Conservation (phyloP, 2,113 vertebrate genomes). For the Notarius quadriscutis region DNA sequence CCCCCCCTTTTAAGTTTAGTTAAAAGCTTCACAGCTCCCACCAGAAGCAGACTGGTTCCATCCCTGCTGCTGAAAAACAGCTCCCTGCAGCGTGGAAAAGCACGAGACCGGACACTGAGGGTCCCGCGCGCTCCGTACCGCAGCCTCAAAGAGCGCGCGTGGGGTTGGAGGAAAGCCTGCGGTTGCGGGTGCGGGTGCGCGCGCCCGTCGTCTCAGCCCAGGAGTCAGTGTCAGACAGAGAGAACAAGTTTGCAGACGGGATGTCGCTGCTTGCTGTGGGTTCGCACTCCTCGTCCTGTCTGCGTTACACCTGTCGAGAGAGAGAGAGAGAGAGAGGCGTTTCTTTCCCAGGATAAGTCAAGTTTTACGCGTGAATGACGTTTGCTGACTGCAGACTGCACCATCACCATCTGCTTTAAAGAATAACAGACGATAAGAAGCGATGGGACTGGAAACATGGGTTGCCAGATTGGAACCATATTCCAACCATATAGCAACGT, state of each 20-base stretch:
- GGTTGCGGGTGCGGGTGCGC: neutral
- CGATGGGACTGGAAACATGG: neutral
- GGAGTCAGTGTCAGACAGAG: neutral
- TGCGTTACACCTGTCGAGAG: neutral
- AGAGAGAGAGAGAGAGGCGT: neutral
- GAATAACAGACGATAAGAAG: neutral
- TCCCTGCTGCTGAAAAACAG: neutral
- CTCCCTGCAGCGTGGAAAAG: neutral
- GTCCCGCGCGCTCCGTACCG: constrained; percentile 17
- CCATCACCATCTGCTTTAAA: neutral
- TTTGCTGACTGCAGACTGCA: constrained; percentile 4
- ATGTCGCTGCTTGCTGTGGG: neutral
- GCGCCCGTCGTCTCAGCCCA: neutral
- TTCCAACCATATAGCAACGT: neutral
- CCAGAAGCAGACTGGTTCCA: neutral
- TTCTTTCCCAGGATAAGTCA: neutral
- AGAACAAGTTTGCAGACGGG: constrained; percentile 1
- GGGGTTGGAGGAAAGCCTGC: neutral
- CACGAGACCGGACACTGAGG: neutral
- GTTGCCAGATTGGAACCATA: constrained; percentile 2
- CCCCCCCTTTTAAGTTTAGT: neutral
- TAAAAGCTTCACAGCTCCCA: neutral
- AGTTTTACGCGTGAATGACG: neutral
- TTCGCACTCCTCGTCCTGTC: neutral
- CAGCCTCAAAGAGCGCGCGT: neutral